Evolutionary conservation across 2,888 invertebrate genomes (phyloP), one percentile per base, ranked within the genome.

Genomic region (Tachina grossa): DNA sequence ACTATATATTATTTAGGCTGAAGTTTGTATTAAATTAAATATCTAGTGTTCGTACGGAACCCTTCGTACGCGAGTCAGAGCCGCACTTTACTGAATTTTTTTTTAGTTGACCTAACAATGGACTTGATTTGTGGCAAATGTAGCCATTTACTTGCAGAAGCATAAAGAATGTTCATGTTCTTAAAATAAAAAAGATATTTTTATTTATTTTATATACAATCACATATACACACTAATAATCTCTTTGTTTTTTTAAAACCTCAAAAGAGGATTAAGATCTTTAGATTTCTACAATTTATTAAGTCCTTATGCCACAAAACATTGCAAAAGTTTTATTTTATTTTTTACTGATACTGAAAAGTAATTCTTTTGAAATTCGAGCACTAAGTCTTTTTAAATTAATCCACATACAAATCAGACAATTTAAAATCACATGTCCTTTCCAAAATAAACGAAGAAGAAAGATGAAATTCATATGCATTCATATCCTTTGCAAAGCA

Each of bases 231-330:
- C 47, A 63, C 43, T 13, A 31, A 65, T 77, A 84, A 81, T 74
- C 71, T 55, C 31, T 45, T 43, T 53, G 49, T 51, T 51, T 71
- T n/a, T 71, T 74, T 61, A 39, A 81, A 77, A 77, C 51, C 77
- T 55, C 72, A 65, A 81, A 82, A 85, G 84, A 69, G 81, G 84
- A 81, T 85, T 82, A 81, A 81, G 68, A 78, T 77, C 39, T 78
- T 81, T 69, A 77, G 66, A 68, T 22, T 31, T 63, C 47, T 55
- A 68, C 31, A 84, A 81, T 84, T 80, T 80, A 81, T 77, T 72
- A 77, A 77, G 81, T 76, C 59, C 8, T 76, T 61, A 41, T 55
- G 19, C 53, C 71, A 66, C 80, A 84, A 72, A 59, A 79, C 59
- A 66, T 71, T 59, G 53, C 77, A 55, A 55, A 79, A 69, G n/a